A percentile compares a stretch with the other conserved stretches of the same genome.
phyloP scores from a whole-genome alignment of 2,113 vertebrate genomes.

The Pongo abelii region DNA sequence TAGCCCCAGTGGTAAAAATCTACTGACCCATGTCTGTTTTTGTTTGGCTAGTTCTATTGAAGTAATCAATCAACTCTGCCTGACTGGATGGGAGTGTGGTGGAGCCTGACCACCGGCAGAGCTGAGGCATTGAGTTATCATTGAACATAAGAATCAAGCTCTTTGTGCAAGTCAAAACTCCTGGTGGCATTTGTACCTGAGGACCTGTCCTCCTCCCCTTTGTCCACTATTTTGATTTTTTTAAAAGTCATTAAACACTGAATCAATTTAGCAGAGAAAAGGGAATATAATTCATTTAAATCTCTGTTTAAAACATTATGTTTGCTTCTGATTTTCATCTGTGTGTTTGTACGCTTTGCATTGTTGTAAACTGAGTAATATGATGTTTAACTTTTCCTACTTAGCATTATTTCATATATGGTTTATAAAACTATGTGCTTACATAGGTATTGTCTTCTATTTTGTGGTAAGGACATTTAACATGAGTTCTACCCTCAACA shows the following conservation, averaged over 20 bases:
- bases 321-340: neutral
- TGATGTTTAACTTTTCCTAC: neutral
- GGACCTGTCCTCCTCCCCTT: neutral
- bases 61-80: slow-evolving; percentile 60
- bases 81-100: neutral
- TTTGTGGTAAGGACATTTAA: neutral
- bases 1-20: neutral
- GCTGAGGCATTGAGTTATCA: slow-evolving; percentile 73
- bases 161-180: slow-evolving; percentile 46
- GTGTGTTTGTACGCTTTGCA: neutral
- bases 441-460: neutral
- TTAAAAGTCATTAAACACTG: neutral
- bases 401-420: neutral
- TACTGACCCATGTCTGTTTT: slow-evolving; percentile 65
- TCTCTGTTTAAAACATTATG: neutral
- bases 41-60: slow-evolving; percentile 71
- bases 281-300: neutral
- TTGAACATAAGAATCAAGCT: slow-evolving; percentile 49
- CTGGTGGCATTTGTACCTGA: slow-evolving; percentile 34
- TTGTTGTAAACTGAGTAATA: neutral
- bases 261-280: neutral
- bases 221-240: neutral
- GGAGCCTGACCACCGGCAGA: slow-evolving; percentile 53
- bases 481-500: neutral
- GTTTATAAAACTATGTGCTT: neutral